A percentile compares a stretch with the other conserved stretches of the same genome.
Evolutionary conservation across 2,888 invertebrate species (phyloP).

Genomic region (Archips xylosteana): DNA sequence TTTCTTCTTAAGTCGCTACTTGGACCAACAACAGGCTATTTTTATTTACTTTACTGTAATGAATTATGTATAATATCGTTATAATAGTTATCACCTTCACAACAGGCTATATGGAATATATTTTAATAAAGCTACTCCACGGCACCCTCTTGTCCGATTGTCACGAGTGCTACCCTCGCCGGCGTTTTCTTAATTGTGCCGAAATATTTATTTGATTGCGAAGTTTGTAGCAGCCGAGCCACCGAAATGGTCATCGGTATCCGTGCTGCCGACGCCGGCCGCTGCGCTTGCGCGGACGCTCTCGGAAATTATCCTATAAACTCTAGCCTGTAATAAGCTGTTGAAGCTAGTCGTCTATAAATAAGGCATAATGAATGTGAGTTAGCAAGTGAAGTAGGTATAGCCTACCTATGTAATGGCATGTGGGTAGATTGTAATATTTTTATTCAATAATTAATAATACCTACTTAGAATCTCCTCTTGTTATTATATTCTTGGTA

Average conservation of each 20-base stretch:
- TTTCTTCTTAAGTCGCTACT: too few species aligned
- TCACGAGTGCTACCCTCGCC: slow-evolving; percentile 84
- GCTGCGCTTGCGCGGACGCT: slow-evolving; percentile 52
- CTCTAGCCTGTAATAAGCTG: slow-evolving; percentile 52
- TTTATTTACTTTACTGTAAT: too few species aligned
- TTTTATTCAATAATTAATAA: too few species aligned
- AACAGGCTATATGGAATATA: slow-evolving; percentile 29
- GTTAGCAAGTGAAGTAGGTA: background rate
- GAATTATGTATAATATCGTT: too few species aligned
- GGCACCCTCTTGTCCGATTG: slow-evolving; percentile 66
- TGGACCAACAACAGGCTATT: background rate
- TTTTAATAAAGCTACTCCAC: slow-evolving; percentile 63
- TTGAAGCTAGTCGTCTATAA: background rate
- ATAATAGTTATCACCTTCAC: too few species aligned
- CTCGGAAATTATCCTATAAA: slow-evolving; percentile 61
- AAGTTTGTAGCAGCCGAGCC: slow-evolving; percentile 79
- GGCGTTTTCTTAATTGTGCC: slow-evolving; percentile 86
- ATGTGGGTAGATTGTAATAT: too few species aligned
- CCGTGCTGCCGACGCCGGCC: slow-evolving; percentile 73
- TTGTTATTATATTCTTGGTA: too few species aligned
- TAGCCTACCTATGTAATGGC: too few species aligned
- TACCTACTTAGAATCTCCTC: too few species aligned
- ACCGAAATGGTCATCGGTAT: slow-evolving; percentile 85
- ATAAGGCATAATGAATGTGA: background rate
- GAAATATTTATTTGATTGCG: slow-evolving; percentile 86